phyloP scores from a whole-genome alignment of 2,113 vertebrate genomes.

The Leptobrachium ailaonicum region DNA sequence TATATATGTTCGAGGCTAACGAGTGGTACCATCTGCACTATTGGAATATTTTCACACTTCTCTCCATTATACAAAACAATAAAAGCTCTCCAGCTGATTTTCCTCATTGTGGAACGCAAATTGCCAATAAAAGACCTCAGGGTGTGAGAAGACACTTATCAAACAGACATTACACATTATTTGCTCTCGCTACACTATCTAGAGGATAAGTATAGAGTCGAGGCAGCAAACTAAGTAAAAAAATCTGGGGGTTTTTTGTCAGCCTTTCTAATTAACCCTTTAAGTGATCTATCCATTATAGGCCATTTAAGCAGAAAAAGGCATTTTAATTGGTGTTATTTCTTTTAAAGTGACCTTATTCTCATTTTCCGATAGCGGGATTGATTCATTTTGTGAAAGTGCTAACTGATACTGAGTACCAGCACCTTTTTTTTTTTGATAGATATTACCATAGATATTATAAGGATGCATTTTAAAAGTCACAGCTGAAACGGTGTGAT shows the following conservation, averaged over 20 bases:
- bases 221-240: slow-evolving; percentile 59
- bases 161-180: slow-evolving; percentile 64
- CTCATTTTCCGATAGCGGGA: too few species aligned
- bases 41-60: slow-evolving; percentile 71
- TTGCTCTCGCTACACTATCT: slow-evolving; percentile 56
- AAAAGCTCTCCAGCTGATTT: slow-evolving; percentile 72
- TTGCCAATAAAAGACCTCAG: slow-evolving; percentile 69
- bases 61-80: slow-evolving; percentile 72
- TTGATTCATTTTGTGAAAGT: too few species aligned
- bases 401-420: too few species aligned
- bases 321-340: too few species aligned
- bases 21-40: slow-evolving; percentile 67
- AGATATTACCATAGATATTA: too few species aligned
- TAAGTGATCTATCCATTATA: slow-evolving; percentile 7
- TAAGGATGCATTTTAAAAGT: too few species aligned
- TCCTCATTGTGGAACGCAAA: slow-evolving; percentile 72
- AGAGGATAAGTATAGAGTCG: slow-evolving; percentile 59
- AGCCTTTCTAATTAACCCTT: slow-evolving; percentile 42
- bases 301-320: neutral
- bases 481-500: too few species aligned
- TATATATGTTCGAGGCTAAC: slow-evolving; percentile 63
- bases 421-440: too few species aligned
- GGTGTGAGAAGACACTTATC: slow-evolving; percentile 74
- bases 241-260: slow-evolving; percentile 52
- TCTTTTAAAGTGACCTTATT: too few species aligned